Evolutionary conservation across 2,888 invertebrate genomes (phyloP).

Genomic region (Loripinus fragilis): DNA sequence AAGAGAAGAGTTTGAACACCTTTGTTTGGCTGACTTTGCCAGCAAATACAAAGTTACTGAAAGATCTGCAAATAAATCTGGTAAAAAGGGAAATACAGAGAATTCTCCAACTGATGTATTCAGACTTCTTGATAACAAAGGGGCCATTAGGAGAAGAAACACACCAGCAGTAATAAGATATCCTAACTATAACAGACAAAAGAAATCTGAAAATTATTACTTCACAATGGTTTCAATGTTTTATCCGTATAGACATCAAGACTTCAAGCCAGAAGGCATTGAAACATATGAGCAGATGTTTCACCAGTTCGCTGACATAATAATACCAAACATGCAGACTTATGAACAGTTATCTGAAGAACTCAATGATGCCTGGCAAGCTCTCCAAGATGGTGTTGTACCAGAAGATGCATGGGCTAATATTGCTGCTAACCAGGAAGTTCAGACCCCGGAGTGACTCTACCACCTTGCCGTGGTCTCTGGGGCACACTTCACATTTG

Average conservation of each 20-base stretch:
- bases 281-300: slow-evolving; percentile 33
- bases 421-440: slow-evolving; percentile 32
- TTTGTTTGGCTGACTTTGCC: slow-evolving; percentile 42
- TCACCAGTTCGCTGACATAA: slow-evolving; percentile 8
- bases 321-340: slow-evolving; percentile 33
- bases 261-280: slow-evolving; percentile 8
- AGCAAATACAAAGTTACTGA: slow-evolving; percentile 31
- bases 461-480: too few relatives aligned
- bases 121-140: slow-evolving; percentile 27
- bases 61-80: slow-evolving; percentile 4
- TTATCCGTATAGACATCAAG: slow-evolving; percentile 25
- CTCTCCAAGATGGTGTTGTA: slow-evolving; percentile 17
- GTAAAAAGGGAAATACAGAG: neutral
- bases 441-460: slow-evolving; percentile 13
- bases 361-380: slow-evolving; percentile 36
- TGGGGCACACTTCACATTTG: too few relatives aligned
- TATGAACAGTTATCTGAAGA: slow-evolving; percentile 35
- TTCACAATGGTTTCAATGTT: slow-evolving; percentile 24
- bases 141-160: slow-evolving; percentile 29
- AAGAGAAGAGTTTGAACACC: slow-evolving; percentile 31
- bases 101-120: neutral
- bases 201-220: slow-evolving; percentile 32
- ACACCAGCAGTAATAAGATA: slow-evolving; percentile 33
- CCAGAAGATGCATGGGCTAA: slow-evolving; percentile 45
- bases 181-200: slow-evolving; percentile 23